Percentiles rank a stretch among this genome's conserved stretches.
Conservation (phyloP, 2,797 vertebrate genomes). For the Paramormyrops hopkinsi region DNA sequence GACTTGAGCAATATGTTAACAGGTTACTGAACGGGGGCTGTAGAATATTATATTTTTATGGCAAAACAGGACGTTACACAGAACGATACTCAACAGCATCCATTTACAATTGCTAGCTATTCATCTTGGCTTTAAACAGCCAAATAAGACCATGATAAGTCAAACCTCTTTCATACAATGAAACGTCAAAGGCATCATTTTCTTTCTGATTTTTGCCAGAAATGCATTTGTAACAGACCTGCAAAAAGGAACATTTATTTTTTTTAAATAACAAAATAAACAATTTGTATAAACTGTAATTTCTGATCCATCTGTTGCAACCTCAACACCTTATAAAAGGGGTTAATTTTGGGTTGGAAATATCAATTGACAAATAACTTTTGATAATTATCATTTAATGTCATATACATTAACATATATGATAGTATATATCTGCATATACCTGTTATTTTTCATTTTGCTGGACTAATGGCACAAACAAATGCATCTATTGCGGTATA, state of each 20-base stretch:
- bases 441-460: neutral
- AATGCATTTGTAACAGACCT: conserved; percentile 7
- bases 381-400: neutral
- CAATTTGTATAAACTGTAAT: neutral
- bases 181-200: conserved; percentile 24
- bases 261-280: neutral
- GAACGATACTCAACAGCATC: conserved; percentile 50
- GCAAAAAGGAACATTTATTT: neutral
- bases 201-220: conserved; percentile 3
- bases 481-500: neutral
- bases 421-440: too few species aligned
- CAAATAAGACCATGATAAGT: conserved; percentile 58
- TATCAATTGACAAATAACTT: neutral
- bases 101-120: conserved; percentile 46
- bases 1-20: conserved; percentile 52
- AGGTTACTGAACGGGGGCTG: conserved; percentile 63
- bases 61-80: conserved; percentile 49
- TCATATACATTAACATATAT: neutral
- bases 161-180: conserved; percentile 29
- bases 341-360: neutral
- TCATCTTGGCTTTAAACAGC: conserved; percentile 64
- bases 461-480: neutral
- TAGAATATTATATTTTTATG: conserved; percentile 53
- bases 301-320: neutral
- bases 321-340: neutral